A percentile compares a stretch with the other conserved stretches of the same genome.
Evolutionary conservation across 2,113 vertebrate species (phyloP).

Genomic region (Procapra przewalskii): DNA sequence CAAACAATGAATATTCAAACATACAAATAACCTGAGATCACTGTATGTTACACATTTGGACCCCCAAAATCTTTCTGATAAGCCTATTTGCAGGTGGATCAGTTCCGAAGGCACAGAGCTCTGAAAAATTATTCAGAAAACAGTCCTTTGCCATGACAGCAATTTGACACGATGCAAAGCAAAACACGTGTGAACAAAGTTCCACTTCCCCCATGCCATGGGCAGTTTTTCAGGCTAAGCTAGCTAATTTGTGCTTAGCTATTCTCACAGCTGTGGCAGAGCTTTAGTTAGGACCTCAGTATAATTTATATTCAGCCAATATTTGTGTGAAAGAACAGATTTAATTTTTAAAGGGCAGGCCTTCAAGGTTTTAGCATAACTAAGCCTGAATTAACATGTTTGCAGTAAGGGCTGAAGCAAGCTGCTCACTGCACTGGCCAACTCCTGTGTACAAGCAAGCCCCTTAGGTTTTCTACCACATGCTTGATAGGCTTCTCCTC

Average conservation of each 20-base stretch:
- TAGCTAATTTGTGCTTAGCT: constrained; percentile 43
- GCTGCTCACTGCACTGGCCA: constrained; percentile 36
- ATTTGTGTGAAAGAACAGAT: constrained; percentile 53
- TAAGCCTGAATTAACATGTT: constrained; percentile 69
- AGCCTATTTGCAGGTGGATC: constrained; percentile 58
- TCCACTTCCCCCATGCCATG: constrained; percentile 23
- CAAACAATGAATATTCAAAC: not conserved
- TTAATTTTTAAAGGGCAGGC: constrained; percentile 62
- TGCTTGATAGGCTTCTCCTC: not conserved
- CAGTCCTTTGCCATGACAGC: constrained; percentile 43
- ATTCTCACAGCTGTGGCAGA: constrained; percentile 58
- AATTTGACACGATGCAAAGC: constrained; percentile 55
- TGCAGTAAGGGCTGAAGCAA: constrained; percentile 20
- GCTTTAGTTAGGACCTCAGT: constrained; percentile 38
- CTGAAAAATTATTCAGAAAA: constrained; percentile 6
- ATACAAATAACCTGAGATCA: not conserved
- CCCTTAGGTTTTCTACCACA: constrained; percentile 47
- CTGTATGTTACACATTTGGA: constrained; percentile 15
- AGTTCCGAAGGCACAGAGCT: constrained; percentile 1
- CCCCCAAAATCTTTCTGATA: constrained; percentile 21
- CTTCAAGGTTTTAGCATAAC: constrained; percentile 64
- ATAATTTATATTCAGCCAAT: constrained; percentile 62
- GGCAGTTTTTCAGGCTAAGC: constrained; percentile 57
- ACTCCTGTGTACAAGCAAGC: not conserved
- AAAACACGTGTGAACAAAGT: constrained; percentile 67